phyloP scores from a whole-genome alignment of 2,888 invertebrate genomes.

The Heliconius hortense region DNA sequence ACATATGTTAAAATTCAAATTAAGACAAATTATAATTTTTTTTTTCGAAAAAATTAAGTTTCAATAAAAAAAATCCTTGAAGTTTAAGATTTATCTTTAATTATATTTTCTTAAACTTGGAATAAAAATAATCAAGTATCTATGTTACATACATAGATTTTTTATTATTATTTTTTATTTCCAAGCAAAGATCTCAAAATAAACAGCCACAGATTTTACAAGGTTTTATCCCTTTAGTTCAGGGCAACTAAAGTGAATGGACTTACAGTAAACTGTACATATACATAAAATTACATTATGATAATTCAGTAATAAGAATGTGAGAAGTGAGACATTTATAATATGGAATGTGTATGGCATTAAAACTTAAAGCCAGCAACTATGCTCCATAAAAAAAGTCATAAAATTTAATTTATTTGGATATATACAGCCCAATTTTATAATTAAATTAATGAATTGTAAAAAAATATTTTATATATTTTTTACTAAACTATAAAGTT shows the following conservation, averaged over 20 bases:
- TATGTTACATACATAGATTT: too few species aligned
- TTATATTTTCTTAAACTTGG: neutral
- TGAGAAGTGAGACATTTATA: slow-evolving; percentile 17
- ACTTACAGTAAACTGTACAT: neutral
- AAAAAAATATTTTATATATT: neutral
- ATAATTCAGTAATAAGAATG: slow-evolving; percentile 3
- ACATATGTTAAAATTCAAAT: neutral
- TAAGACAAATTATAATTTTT: neutral
- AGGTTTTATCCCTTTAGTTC: slow-evolving; percentile 28
- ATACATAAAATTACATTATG: slow-evolving; percentile 15
- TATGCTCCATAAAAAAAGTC: neutral
- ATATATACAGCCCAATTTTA: slow-evolving; percentile 6
- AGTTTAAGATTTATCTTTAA: neutral
- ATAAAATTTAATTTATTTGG: neutral
- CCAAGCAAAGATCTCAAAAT: neutral
- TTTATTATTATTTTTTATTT: slow-evolving; percentile 1
- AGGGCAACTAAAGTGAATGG: slow-evolving; percentile 30
- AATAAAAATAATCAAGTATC: too few species aligned
- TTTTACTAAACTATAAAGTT: slow-evolving; percentile 19
- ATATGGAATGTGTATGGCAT: slow-evolving; percentile 3
- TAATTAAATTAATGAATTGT: slow-evolving; percentile 14
- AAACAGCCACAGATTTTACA: slow-evolving; percentile 5
- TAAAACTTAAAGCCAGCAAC: neutral
- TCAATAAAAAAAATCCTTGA: neutral
- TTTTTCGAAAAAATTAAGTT: neutral